A percentile compares a stretch with the other conserved stretches of the same genome.
Conservation (phyloP, 2,888 invertebrate genomes). For the Calameuta filiformis region DNA sequence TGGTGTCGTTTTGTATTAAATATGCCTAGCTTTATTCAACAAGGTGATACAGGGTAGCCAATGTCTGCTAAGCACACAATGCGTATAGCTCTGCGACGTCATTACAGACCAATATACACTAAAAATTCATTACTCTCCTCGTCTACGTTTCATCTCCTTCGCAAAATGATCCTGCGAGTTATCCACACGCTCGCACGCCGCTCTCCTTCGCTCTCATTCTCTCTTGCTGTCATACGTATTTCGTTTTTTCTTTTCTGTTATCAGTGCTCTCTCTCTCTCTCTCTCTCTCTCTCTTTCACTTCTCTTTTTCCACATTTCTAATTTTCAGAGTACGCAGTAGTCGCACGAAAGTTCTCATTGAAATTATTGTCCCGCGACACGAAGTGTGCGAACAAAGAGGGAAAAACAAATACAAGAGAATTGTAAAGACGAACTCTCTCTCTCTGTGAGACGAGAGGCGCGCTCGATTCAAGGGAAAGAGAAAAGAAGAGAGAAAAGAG, state of each 20-base stretch:
- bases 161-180: slow-evolving; percentile 36
- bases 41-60: slow-evolving; percentile 62
- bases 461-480: no score
- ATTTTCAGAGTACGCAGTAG: neutral
- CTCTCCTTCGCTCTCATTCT: slow-evolving; percentile 20
- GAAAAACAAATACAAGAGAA: no score
- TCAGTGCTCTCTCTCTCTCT: slow-evolving; percentile 4
- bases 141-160: slow-evolving; percentile 26
- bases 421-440: no score
- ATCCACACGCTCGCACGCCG: slow-evolving; percentile 14
- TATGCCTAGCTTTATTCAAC: slow-evolving; percentile 65
- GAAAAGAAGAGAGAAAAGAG: no score
- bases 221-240: neutral
- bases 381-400: no score
- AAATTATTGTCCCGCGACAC: no score
- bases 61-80: slow-evolving; percentile 59
- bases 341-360: no score
- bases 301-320: slow-evolving; percentile 19
- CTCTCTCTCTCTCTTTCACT: slow-evolving; percentile 16
- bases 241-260: neutral
- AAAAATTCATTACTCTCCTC: slow-evolving; percentile 39
- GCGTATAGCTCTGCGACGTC: slow-evolving; percentile 47
- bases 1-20: slow-evolving; percentile 52
- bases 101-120: slow-evolving; percentile 48
- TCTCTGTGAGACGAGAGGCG: no score